These are phyloP conservation scores for Mormyrus hasselquistii DNA, from an alignment of 2,797 vertebrate species.

Conservation along the genomic window DNA sequence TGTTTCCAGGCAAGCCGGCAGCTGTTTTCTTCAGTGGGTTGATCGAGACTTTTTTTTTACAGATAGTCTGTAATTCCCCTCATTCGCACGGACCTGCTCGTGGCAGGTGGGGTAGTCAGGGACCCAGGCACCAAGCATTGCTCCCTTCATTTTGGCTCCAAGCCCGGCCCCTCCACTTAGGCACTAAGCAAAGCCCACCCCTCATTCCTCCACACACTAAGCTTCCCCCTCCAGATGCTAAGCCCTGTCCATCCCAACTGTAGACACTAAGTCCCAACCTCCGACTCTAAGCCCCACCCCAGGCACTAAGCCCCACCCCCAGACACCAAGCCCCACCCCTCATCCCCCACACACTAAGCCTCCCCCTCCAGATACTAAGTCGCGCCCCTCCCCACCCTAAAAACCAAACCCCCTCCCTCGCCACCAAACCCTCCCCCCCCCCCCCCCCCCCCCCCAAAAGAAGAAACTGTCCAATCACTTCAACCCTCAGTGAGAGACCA, in stretches of 20 bases:
- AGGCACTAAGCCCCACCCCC: not conserved
- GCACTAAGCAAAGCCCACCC: not conserved
- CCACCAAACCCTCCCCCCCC: no score
- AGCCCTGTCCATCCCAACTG: no score
- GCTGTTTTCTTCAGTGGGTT: not conserved
- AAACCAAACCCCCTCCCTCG: no score
- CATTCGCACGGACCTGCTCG: not conserved
- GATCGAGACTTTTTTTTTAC: not conserved
- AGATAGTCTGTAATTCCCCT: not conserved
- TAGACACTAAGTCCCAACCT: not conserved
- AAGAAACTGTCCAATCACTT: not conserved
- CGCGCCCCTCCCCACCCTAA: no score
- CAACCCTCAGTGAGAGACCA: not conserved
- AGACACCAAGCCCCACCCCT: not conserved
- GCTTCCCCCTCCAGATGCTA: no score
- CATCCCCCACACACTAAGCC: no score
- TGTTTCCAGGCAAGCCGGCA: not conserved
- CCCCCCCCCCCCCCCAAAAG: not conserved
- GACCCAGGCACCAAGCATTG: not conserved
- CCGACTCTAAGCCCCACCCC: not conserved
- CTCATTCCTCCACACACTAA: no score
- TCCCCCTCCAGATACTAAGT: not conserved
- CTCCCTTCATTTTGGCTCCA: not conserved
- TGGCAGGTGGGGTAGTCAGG: not conserved
- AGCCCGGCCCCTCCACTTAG: constrained; percentile 23